phyloP scores from a whole-genome alignment of 2,797 vertebrate genomes.

The Todus mexicanus region DNA sequence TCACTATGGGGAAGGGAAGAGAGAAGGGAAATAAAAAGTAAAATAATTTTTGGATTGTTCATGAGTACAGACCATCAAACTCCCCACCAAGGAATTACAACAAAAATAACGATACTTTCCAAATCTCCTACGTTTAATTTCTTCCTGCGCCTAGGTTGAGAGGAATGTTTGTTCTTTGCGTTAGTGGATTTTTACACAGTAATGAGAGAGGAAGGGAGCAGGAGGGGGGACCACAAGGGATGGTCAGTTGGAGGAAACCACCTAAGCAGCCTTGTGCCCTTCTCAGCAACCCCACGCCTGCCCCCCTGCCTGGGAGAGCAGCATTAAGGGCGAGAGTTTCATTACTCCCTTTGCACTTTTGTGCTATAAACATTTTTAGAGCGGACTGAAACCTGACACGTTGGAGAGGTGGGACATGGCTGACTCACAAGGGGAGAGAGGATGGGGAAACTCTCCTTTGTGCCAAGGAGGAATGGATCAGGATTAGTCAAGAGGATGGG shows the following conservation, averaged over 20 bases:
- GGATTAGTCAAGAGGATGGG: not conserved
- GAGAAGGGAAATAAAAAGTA: not conserved
- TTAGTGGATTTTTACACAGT: not conserved
- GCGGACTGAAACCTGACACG: not conserved
- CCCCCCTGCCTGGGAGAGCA: not conserved
- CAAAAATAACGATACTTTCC: not conserved
- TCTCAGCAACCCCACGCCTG: accelerated
- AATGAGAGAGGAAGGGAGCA: not conserved
- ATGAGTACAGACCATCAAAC: not conserved
- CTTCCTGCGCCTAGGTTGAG: not conserved
- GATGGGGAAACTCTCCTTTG: not conserved
- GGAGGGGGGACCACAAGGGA: not conserved
- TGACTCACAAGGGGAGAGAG: not conserved
- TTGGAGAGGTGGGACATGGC: not conserved
- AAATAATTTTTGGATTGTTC: not conserved
- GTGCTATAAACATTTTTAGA: not conserved
- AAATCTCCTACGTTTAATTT: not conserved
- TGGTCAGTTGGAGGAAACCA: not conserved
- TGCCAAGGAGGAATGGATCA: not conserved
- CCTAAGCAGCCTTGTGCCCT: not conserved
- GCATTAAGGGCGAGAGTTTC: not conserved
- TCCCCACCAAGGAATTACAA: not conserved
- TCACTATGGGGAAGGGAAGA: not conserved
- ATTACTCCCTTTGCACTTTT: not conserved
- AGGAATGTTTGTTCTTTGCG: not conserved